Conservation (phyloP, 2,888 invertebrate species). For the Cantharis nigra region DNA sequence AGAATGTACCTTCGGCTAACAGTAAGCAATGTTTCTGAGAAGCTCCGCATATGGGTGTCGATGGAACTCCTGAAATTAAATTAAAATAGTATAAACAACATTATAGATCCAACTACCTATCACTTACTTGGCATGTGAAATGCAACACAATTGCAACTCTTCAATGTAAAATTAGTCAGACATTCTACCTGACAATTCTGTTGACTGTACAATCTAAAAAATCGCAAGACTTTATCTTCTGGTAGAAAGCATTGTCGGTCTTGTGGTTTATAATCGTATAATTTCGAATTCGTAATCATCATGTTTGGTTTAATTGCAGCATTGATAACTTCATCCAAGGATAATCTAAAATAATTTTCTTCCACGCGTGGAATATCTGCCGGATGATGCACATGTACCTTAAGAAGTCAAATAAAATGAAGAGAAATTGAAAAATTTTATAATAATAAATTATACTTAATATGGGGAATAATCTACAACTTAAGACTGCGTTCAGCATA, state of each 20-base stretch:
- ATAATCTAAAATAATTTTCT: conserved; percentile 13
- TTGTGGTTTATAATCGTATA: conserved; percentile 6
- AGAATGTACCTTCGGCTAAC: background rate
- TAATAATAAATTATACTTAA: too few species aligned
- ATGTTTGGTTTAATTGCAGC: conserved; percentile 19
- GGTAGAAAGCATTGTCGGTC: conserved; percentile 12
- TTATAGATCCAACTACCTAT: background rate
- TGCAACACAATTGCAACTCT: conserved; percentile 9
- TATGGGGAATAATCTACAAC: too few species aligned
- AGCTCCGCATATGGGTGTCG: conserved; percentile 1
- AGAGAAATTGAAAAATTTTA: too few species aligned
- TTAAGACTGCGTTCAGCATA: too few species aligned
- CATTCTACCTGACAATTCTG: conserved; percentile 68
- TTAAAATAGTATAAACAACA: background rate
- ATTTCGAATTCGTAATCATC: conserved; percentile 10
- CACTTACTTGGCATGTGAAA: conserved; percentile 19
- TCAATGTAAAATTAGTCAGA: conserved; percentile 26
- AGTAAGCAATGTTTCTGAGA: conserved; percentile 6
- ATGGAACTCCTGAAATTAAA: background rate
- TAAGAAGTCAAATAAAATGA: background rate
- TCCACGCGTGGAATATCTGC: conserved; percentile 15
- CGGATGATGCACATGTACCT: conserved; percentile 12
- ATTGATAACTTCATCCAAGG: conserved; percentile 64
- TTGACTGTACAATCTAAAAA: conserved; percentile 17
- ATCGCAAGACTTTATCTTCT: conserved; percentile 10